phyloP scores from a whole-genome alignment of 2,888 invertebrate species.

The Himalopsyche anomala region DNA sequence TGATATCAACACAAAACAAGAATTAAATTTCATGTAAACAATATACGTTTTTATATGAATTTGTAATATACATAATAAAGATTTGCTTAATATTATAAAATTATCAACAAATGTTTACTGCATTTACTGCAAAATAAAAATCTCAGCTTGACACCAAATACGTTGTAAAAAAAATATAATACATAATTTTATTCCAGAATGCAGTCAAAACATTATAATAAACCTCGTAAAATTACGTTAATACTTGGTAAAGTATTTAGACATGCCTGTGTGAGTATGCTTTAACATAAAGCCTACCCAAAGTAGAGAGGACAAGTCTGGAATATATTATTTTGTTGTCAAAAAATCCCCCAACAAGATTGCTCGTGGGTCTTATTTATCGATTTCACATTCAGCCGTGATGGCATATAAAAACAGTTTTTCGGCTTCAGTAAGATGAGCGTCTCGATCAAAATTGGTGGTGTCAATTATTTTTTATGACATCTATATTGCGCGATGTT shows the following conservation, averaged over 20 bases:
- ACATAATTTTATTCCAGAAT: not conserved
- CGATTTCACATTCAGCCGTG: constrained; percentile 1
- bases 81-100: no score
- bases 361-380: not conserved
- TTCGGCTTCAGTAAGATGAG: not conserved
- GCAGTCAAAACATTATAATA: not conserved
- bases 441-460: not conserved
- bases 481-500: no score
- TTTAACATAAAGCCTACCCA: not conserved
- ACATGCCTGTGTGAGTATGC: not conserved
- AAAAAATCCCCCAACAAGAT: constrained; percentile 2
- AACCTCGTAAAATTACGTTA: not conserved
- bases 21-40: no score
- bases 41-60: no score
- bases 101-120: no score
- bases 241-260: constrained; percentile 23
- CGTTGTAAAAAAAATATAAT: not conserved
- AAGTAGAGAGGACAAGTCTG: not conserved
- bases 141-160: no score
- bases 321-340: constrained; percentile 17
- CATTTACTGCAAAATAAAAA: no score
- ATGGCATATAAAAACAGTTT: constrained; percentile 22
- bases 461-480: not conserved
- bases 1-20: no score
- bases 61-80: no score